Conservation (phyloP, 2,113 vertebrate genomes). For the Speoplatyrhinus poulsoni region DNA sequence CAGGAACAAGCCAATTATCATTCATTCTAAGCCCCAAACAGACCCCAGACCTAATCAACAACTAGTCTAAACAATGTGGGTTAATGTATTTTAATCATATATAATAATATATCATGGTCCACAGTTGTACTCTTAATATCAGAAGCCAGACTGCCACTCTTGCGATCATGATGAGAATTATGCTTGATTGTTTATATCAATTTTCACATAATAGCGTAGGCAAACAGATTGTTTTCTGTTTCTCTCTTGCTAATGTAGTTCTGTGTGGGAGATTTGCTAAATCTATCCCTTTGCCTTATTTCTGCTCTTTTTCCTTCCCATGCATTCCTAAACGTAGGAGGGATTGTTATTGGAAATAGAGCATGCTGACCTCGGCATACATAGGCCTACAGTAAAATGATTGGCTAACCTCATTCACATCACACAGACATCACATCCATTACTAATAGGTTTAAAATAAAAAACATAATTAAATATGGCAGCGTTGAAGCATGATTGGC, state of each 20-base stretch:
- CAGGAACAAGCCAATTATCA: conserved; percentile 58
- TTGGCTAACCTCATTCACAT: conserved; percentile 17
- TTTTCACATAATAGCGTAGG: conserved; percentile 3
- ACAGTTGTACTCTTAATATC: neutral
- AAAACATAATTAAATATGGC: neutral
- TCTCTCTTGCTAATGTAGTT: conserved; percentile 15
- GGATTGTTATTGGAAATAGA: conserved; percentile 38
- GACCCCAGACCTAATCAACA: conserved; percentile 38
- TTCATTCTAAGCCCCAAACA: conserved; percentile 29
- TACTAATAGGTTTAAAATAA: neutral
- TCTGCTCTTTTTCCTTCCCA: conserved; percentile 49
- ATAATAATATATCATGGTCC: conserved; percentile 6
- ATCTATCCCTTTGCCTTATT: conserved; percentile 18
- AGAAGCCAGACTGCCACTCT: neutral
- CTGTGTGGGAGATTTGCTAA: conserved; percentile 32
- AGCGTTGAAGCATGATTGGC: neutral
- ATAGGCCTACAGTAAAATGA: conserved; percentile 1
- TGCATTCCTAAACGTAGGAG: conserved; percentile 48
- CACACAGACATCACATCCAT: conserved; percentile 3
- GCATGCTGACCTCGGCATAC: conserved; percentile 21
- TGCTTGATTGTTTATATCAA: neutral
- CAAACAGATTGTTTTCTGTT: conserved; percentile 26
- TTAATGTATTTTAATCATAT: conserved; percentile 17
- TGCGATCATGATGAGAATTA: neutral
- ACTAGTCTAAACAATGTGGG: conserved; percentile 49